Percentiles rank a stretch among this genome's conserved stretches.
These are phyloP conservation scores for Eidolon dupreanum DNA, from an alignment of 2,797 vertebrate genomes.

Conservation along the genomic window DNA sequence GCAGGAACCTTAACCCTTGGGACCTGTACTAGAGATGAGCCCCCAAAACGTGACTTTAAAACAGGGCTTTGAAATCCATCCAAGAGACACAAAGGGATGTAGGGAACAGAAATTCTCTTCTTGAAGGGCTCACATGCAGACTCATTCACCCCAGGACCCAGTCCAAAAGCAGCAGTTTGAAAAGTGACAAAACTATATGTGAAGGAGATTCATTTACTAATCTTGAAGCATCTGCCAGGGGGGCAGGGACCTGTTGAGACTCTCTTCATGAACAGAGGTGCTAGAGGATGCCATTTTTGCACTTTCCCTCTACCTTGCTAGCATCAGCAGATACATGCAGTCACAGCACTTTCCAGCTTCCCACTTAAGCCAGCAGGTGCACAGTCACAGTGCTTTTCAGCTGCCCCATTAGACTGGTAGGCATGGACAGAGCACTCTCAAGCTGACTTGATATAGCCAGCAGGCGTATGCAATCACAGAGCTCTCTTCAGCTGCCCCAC, in stretches of 20 bases:
- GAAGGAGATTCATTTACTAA: not conserved
- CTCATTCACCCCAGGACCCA: not conserved
- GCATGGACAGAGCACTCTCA: not conserved
- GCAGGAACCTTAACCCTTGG: not conserved
- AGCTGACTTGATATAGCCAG: not conserved
- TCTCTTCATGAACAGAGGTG: not conserved
- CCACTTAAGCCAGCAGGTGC: not conserved
- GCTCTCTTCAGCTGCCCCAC: not conserved
- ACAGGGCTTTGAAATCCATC: not conserved
- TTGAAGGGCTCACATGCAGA: not conserved
- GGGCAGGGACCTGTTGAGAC: not conserved
- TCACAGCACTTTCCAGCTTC: not conserved
- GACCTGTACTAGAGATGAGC: not conserved
- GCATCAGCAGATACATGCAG: not conserved
- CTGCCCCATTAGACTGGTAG: not conserved
- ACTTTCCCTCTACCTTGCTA: not conserved
- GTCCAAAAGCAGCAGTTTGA: not conserved
- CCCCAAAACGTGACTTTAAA: not conserved
- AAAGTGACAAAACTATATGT: not conserved
- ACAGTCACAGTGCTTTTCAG: not conserved
- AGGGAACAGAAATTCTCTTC: not conserved
- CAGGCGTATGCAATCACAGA: not conserved
- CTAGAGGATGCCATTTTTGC: not conserved
- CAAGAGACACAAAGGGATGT: not conserved
- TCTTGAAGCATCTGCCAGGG: not conserved